phyloP scores from a whole-genome alignment of 2,888 invertebrate genomes.

The Morpho deidamia region DNA sequence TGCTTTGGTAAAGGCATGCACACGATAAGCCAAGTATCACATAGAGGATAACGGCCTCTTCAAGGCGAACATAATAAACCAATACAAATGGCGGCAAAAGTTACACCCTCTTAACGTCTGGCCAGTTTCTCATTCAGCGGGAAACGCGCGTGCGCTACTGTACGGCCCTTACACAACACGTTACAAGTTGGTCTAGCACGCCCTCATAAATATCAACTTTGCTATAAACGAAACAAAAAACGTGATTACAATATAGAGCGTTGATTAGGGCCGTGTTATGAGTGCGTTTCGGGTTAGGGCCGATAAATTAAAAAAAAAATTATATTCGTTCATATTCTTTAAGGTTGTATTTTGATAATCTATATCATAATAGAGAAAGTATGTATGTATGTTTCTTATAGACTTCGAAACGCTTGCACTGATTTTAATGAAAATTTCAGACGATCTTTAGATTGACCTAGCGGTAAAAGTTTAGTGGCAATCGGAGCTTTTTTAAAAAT shows the following conservation, averaged over 20 bases:
- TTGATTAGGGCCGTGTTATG: background rate
- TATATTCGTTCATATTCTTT: background rate
- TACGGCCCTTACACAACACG: constrained; percentile 50
- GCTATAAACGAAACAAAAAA: background rate
- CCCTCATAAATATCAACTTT: constrained; percentile 10
- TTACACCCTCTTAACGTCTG: constrained; percentile 4
- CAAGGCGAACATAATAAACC: constrained; percentile 50
- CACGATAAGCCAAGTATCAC: constrained; percentile 50
- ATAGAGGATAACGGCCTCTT: constrained; percentile 60
- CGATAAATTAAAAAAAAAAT: no score
- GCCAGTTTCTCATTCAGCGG: background rate
- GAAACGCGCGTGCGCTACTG: background rate
- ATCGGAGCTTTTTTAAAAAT: no score
- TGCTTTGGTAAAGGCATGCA: constrained; percentile 40
- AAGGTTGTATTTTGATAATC: no score
- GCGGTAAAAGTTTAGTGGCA: no score
- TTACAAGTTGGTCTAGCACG: constrained; percentile 38
- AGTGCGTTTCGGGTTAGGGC: background rate
- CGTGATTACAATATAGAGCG: background rate
- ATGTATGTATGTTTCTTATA: no score
- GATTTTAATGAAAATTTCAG: no score
- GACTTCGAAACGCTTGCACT: no score
- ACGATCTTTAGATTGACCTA: no score
- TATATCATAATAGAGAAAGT: no score
- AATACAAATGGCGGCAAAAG: constrained; percentile 8